Evolutionary conservation across 1,140 invertebrate genomes (phyloP), one percentile per base, ranked within the genome.

Genomic region (Ericerus pela): DNA sequence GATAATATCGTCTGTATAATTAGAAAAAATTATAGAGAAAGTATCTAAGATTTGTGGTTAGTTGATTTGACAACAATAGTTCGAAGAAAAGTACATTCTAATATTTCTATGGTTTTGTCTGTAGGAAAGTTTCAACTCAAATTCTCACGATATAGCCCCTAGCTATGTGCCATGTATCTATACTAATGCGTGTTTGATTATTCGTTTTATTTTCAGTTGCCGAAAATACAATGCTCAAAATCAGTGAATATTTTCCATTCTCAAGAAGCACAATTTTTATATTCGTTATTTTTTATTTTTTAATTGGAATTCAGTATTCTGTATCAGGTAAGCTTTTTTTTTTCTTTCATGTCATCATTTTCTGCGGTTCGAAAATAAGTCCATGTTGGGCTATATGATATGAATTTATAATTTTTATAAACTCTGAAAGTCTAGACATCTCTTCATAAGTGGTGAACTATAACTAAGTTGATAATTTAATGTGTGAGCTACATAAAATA

Each of bases 241-340:
- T 47, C 41, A 47, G 41, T 47, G 41, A 47, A 47, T 47, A 47
- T 47, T 47, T 47, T 47, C 41, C 41, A 5, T 47, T 47, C 41
- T 47, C 41, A 47, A 47, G 41, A 47, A 18, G 26, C 14, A 47
- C 41, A 24, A 24, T 47, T 47, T 47, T 47, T 47, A 47, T 47
- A 24, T 47, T 47, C 26, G 41, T 47, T 18, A 47, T 47, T 47
- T 47, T 47, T 47, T 47, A 47, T 24, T 47, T 47, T 47, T 22
- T 47, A 47, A 47, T 47, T 24, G 41, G 41, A 47, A 47, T 47
- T 47, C 41, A 47, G 41, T 47, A 47, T 47, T 47, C 41, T 47
- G 41, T 47, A 47, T 47, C 41, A 47, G 41, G 41, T 47, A 47
- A 47, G 41, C 11, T 33, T 33, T 33, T 10, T n/a, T n/a, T n/a